Conservation (phyloP, 1,140 invertebrate species). For the Choristoneura fumiferana region DNA sequence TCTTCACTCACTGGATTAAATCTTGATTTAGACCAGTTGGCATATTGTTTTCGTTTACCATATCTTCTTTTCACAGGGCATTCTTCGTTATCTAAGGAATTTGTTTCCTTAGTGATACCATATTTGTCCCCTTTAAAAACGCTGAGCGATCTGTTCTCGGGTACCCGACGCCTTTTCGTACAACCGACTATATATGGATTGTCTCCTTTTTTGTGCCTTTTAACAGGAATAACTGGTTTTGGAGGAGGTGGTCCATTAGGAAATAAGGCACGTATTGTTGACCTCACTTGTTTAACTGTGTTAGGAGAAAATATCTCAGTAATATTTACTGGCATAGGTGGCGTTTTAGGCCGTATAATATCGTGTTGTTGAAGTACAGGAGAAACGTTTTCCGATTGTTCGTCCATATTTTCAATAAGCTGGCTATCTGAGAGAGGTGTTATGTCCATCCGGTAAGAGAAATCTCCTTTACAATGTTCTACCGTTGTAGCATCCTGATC, state of each 20-base stretch:
- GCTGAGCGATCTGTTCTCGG: neutral
- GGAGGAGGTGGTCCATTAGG: conserved; percentile 2
- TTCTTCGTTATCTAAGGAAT: neutral
- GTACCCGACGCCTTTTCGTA: neutral
- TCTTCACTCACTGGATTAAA: conserved; percentile 33
- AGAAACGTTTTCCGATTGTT: too few species aligned
- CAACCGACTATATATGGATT: neutral
- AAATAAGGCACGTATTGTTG: conserved; percentile 1
- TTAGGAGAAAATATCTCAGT: neutral
- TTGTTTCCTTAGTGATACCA: neutral
- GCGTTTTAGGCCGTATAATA: too few species aligned
- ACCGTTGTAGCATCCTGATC: too few species aligned
- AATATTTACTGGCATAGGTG: neutral
- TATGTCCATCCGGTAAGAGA: too few species aligned
- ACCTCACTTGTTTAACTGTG: neutral
- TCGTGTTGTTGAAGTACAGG: too few species aligned
- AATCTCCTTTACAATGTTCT: too few species aligned
- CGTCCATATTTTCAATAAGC: too few species aligned
- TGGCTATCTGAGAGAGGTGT: too few species aligned
- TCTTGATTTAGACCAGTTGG: conserved; percentile 25
- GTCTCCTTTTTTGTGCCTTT: conserved; percentile 5
- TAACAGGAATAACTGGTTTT: neutral
- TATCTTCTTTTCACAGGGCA: neutral
- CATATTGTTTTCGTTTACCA: neutral
- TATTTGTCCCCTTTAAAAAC: conserved; percentile 2